Conservation (phyloP, 2,888 invertebrate species). For the Epinotia nisella region DNA sequence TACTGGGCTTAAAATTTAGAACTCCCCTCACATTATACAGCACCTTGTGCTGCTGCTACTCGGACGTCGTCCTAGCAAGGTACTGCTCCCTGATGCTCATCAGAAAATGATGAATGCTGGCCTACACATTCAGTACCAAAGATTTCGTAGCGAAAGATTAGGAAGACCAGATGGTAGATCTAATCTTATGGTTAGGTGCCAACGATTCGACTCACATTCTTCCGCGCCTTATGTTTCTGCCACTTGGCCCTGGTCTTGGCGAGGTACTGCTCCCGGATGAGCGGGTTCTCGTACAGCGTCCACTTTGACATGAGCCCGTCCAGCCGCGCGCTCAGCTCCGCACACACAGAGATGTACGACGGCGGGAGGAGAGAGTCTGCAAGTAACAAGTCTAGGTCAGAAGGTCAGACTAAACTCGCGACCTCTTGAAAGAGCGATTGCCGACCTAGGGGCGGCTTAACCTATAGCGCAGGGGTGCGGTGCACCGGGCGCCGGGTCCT, state of each 20-base stretch:
- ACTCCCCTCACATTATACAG: slow-evolving; percentile 75
- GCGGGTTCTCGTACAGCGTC: slow-evolving; percentile 76
- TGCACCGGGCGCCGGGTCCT: too few relatives aligned
- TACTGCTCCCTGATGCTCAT: slow-evolving; percentile 75
- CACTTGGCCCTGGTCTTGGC: slow-evolving; percentile 65
- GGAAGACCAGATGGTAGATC: too few relatives aligned
- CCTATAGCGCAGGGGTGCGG: too few relatives aligned
- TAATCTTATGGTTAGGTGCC: too few relatives aligned
- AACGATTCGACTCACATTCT: slow-evolving; percentile 75
- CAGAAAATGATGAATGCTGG: too few relatives aligned
- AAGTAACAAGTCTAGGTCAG: background rate
- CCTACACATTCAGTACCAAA: too few relatives aligned
- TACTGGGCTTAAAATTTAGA: slow-evolving; percentile 39
- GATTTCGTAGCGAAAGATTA: too few relatives aligned
- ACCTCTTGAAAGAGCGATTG: too few relatives aligned
- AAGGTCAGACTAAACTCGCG: too few relatives aligned
- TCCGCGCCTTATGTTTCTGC: slow-evolving; percentile 69
- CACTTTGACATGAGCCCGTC: slow-evolving; percentile 76
- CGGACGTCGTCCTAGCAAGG: slow-evolving; percentile 63
- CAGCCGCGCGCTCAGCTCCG: slow-evolving; percentile 73
- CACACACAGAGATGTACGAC: slow-evolving; percentile 73
- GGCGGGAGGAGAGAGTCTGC: slow-evolving; percentile 74
- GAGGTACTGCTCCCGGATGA: slow-evolving; percentile 74
- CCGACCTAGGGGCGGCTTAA: too few relatives aligned
- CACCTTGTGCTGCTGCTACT: slow-evolving; percentile 69